phyloP scores from a whole-genome alignment of 2,797 vertebrate species.

The Pseudocheirus occidentalis region DNA sequence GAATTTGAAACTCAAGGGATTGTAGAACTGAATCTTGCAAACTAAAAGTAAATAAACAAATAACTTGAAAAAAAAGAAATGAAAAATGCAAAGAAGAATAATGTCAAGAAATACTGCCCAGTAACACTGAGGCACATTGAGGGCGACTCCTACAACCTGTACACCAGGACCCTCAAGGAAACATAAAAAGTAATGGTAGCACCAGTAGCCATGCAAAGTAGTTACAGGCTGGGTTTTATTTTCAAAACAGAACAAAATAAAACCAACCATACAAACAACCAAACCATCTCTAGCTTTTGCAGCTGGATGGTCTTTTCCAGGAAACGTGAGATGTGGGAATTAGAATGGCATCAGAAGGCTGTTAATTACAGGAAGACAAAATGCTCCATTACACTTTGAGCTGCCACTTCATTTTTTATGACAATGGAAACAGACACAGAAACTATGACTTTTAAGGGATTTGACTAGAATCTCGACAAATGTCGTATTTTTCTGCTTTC shows the following conservation, averaged over 20 bases:
- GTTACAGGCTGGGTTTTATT: conserved; percentile 39
- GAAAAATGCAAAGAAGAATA: not conserved
- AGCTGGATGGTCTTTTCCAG: not conserved
- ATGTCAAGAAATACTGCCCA: too few relatives aligned
- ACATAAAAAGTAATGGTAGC: not conserved
- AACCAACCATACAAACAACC: too few relatives aligned
- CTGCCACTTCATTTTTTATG: conserved; percentile 9
- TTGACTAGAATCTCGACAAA: conserved; percentile 42
- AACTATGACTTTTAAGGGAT: not conserved
- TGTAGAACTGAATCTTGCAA: too few relatives aligned
- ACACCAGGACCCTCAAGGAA: not conserved
- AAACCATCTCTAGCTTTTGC: not conserved
- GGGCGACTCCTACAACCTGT: not conserved
- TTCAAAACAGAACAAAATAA: not conserved
- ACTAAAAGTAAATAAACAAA: too few relatives aligned
- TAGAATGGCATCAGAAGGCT: conserved; percentile 12
- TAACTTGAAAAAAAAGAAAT: not conserved
- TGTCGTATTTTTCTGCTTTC: conserved; percentile 79
- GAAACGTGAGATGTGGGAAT: not conserved
- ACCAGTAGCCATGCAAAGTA: not conserved
- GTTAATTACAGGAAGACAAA: not conserved
- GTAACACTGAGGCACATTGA: not conserved
- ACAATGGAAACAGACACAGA: conserved; percentile 20
- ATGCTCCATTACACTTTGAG: conserved; percentile 9
- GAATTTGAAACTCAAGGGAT: too few relatives aligned